These are phyloP conservation scores for Rhizomys pruinosus DNA, from an alignment of 2,113 vertebrate genomes.

Conservation along the genomic window DNA sequence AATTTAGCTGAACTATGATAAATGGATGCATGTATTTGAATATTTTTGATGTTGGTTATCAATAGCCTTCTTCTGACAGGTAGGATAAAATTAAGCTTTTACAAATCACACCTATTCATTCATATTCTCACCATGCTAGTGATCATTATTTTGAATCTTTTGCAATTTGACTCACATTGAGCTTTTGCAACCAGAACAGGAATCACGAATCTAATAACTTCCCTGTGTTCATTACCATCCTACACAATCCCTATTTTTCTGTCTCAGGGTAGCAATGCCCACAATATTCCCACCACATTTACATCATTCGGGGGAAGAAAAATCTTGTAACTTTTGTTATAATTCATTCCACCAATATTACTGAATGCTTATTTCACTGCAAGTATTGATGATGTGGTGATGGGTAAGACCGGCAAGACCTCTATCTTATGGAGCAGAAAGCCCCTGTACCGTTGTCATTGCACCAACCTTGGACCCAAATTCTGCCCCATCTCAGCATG, in stretches of 20 bases:
- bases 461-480: background rate
- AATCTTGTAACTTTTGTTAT: background rate
- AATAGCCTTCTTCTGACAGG: background rate
- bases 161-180: background rate
- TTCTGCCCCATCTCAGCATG: background rate
- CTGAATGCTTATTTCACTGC: background rate
- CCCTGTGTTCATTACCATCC: background rate
- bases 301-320: background rate
- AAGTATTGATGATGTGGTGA: background rate
- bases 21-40: background rate
- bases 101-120: background rate
- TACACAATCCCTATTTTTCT: background rate
- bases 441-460: background rate
- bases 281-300: background rate
- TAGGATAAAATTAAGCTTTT: background rate
- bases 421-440: background rate
- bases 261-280: background rate
- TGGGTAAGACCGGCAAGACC: background rate
- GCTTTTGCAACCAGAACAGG: background rate
- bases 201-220: background rate
- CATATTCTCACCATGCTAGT: background rate
- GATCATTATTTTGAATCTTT: background rate
- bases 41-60: background rate
- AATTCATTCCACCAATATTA: background rate
- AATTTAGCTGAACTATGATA: background rate